These are phyloP conservation scores for Drosophila cognata DNA, from an alignment of 2,888 invertebrate genomes.

Conservation along the genomic window DNA sequence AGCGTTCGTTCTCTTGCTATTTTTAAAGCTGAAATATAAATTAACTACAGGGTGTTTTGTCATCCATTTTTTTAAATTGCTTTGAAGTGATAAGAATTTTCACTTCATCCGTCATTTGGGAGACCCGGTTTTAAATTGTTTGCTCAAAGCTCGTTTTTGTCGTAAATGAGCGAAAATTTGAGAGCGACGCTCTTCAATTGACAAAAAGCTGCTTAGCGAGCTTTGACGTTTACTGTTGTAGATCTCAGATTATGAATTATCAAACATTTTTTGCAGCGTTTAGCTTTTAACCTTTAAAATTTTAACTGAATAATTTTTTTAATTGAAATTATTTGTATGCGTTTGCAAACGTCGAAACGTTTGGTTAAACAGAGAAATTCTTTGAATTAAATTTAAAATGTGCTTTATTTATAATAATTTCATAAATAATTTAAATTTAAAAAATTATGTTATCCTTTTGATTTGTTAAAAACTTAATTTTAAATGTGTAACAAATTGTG, in stretches of 20 bases:
- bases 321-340: neutral
- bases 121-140: conserved; percentile 2
- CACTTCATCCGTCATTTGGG: neutral
- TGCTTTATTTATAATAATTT: neutral
- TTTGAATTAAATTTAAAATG: neutral
- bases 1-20: neutral
- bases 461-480: conserved; percentile 1
- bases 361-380: neutral
- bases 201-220: conserved; percentile 10
- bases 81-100: neutral
- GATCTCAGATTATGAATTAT: neutral
- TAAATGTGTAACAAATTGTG: neutral
- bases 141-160: neutral
- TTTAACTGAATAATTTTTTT: neutral
- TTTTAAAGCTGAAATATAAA: neutral
- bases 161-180: neutral
- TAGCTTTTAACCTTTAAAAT: neutral
- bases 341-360: neutral
- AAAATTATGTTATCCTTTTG: neutral
- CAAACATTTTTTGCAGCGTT: neutral
- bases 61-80: neutral
- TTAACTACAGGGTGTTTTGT: neutral
- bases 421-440: neutral
- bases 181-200: conserved; percentile 1
- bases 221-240: conserved; percentile 2